These are phyloP conservation scores for Guaruba guarouba DNA, from an alignment of 2,113 vertebrate species.

Conservation along the genomic window DNA sequence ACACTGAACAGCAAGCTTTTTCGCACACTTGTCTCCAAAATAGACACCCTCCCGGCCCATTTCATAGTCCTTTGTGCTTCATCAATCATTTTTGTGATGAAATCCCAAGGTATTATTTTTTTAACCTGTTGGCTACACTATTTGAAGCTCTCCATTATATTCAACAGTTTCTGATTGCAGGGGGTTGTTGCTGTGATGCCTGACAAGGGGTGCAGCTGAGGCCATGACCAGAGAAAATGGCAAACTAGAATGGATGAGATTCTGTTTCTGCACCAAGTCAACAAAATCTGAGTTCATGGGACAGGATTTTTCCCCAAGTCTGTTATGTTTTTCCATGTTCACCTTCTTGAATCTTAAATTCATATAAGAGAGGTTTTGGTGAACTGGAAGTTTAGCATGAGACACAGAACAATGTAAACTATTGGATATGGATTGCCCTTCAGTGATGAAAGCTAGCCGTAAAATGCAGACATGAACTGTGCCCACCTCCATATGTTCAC, in stretches of 20 bases:
- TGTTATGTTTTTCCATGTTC: fast-evolving
- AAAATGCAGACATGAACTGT: not conserved
- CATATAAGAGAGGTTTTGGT: not conserved
- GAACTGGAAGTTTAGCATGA: not conserved
- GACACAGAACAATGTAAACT: not conserved
- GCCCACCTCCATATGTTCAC: conserved; percentile 18
- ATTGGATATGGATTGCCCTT: not conserved
- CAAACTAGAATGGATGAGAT: not conserved
- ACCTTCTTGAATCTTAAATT: not conserved
- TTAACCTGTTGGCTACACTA: not conserved
- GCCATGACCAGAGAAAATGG: not conserved
- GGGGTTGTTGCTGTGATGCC: not conserved
- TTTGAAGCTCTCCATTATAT: not conserved
- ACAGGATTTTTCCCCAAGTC: not conserved
- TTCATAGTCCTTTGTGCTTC: not conserved
- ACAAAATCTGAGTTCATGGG: not conserved
- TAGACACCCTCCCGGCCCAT: not conserved
- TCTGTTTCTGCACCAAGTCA: not conserved
- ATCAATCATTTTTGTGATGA: not conserved
- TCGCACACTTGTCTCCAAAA: not conserved
- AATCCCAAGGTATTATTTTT: not conserved
- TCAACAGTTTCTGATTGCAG: not conserved
- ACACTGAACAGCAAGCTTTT: not conserved
- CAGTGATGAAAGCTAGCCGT: not conserved
- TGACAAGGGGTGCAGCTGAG: not conserved